These are phyloP conservation scores for Neosalanx taihuensis DNA, from an alignment of 2,797 vertebrate species.

Conservation along the genomic window DNA sequence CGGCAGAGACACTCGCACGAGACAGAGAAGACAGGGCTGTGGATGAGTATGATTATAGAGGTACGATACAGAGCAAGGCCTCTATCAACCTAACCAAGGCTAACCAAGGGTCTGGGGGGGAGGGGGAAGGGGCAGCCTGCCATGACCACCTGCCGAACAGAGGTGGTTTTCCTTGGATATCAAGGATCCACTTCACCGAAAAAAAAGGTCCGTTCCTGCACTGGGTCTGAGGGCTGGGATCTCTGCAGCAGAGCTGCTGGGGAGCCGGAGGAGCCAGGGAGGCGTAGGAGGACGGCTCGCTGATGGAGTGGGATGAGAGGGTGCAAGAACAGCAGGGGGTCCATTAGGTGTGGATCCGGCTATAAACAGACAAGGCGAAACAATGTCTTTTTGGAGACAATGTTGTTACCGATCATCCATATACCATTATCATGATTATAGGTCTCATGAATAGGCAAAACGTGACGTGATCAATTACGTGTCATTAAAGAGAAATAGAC, in stretches of 20 bases:
- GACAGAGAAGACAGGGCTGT: conserved; percentile 1
- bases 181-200: conserved; percentile 12
- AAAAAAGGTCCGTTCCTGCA: background rate
- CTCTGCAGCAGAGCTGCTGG: background rate
- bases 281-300: background rate
- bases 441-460: background rate
- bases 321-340: background rate
- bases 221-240: conserved; percentile 4
- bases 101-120: conserved; percentile 43
- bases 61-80: no score
- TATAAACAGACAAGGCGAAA: background rate
- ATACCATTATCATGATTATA: background rate
- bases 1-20: conserved; percentile 5
- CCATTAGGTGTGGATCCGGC: background rate
- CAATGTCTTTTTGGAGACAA: background rate
- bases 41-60: conserved; percentile 16
- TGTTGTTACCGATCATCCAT: no score
- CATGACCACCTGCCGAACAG: conserved; percentile 1
- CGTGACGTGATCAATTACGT: background rate
- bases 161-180: conserved; percentile 10
- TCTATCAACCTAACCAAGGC: no score
- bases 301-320: background rate
- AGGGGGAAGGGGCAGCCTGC: conserved; percentile 19
- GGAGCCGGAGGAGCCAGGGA: background rate
- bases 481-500: background rate